Conservation (phyloP, 1,140 invertebrate species). For the Halyomorpha halys region DNA sequence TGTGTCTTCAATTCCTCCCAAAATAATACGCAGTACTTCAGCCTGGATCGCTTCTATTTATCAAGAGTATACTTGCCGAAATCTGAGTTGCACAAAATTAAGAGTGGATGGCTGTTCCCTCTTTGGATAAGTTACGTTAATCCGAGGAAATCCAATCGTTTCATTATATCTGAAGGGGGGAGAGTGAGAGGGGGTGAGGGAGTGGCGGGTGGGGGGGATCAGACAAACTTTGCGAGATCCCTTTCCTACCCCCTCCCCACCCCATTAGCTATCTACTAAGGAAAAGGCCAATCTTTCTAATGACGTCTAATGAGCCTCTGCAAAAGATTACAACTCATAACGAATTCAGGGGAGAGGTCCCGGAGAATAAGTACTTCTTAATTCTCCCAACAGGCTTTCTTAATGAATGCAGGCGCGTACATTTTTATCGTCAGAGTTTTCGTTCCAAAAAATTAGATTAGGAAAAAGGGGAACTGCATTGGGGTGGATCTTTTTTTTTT, state of each 20-base stretch:
- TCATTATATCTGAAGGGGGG: constrained; percentile 10
- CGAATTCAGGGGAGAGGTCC: constrained; percentile 21
- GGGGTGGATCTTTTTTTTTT: neutral
- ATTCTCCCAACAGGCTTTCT: constrained; percentile 13
- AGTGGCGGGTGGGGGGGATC: neutral
- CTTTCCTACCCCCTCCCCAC: neutral
- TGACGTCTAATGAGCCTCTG: constrained; percentile 24
- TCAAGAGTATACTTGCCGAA: no score
- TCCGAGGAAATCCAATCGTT: neutral
- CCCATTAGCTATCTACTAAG: constrained; percentile 17
- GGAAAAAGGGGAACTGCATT: constrained; percentile 4
- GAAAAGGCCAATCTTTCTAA: constrained; percentile 24
- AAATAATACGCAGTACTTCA: no score
- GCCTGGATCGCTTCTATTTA: no score
- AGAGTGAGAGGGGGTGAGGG: neutral
- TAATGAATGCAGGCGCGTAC: constrained; percentile 24
- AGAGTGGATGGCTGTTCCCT: no score
- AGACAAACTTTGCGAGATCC: neutral
- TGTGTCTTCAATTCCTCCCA: no score
- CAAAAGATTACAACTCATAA: constrained; percentile 27
- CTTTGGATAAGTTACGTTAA: no score
- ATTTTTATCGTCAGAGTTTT: constrained; percentile 15
- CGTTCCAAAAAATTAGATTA: constrained; percentile 14
- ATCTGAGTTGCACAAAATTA: no score
- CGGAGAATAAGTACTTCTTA: constrained; percentile 24